Evolutionary conservation across 2,113 vertebrate genomes (phyloP), one percentile per base, ranked within the genome.

Genomic region (Emydura subglobosa): DNA sequence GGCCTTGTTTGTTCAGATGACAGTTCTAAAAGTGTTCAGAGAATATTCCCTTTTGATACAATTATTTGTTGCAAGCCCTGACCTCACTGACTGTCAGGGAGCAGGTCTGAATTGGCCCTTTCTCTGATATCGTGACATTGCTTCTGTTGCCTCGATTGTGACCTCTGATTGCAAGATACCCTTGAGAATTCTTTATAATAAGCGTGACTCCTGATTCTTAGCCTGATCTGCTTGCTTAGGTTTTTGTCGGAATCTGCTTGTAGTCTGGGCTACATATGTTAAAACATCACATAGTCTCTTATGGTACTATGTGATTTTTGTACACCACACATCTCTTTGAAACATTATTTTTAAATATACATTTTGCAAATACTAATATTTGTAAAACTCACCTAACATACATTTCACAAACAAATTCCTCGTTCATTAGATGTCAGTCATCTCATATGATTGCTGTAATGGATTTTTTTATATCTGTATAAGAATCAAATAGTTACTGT

Each of bases 171-270:
- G 95, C 98, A 95, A 98, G 98, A 99, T 99, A 98, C 98, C 98
- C 98, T 98, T 99, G 98, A 99, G 99, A 99, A 97, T 98, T 98
- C 96, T 86, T 84, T 98, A 97, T 99, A 99, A 99, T 98, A 99
- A 98, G 98, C 99, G 96, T 99, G 98, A 99, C 99, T 99, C 99
- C 99, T 99, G 97, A 98, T 97, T 98, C 98, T 98, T 98, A 98
- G 97, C 97, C 98, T 98, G 98, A 96, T 98, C 97, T 97, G 97
- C 97, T 93, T 98, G 96, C 92, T 91, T 95, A 97, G 93, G 94
- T 98, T 97, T 91, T 97, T 98, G 94, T 97, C 97, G 97, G 96
- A 88, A 89, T 96, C 83, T 97, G 4, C 97, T 86, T 85, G 87
- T 96, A 96, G 83, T 96, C 92, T 96, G 90, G 91, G 94, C 95